Percentiles rank a stretch among this genome's conserved stretches.
Evolutionary conservation across 2,888 invertebrate species (phyloP).

Genomic region (Apomyelois bistriatella): DNA sequence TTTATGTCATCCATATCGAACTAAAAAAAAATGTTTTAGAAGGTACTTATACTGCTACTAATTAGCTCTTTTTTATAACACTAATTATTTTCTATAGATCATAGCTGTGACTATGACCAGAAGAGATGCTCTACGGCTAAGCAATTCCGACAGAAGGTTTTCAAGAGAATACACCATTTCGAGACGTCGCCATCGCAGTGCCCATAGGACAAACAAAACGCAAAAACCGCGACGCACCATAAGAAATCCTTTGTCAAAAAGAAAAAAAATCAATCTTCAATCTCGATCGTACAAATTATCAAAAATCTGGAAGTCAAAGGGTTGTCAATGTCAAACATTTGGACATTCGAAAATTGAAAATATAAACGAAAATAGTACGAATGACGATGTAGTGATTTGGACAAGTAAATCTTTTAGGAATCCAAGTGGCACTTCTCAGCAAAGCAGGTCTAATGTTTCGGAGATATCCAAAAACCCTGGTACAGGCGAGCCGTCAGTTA

Average conservation of each 20-base stretch:
- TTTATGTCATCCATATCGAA: too few species aligned
- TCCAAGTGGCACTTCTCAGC: neutral
- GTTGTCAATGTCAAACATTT: neutral
- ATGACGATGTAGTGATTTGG: neutral
- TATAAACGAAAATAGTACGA: neutral
- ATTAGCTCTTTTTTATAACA: neutral
- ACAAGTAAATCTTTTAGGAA: neutral
- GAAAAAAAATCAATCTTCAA: neutral
- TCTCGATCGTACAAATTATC: neutral
- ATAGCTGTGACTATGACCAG: neutral
- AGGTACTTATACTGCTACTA: too few species aligned
- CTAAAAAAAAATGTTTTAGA: too few species aligned
- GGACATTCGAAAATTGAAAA: neutral
- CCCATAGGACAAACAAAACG: neutral
- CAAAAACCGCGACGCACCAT: neutral
- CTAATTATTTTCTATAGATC: neutral
- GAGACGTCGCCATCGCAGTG: neutral
- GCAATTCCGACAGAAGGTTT: neutral
- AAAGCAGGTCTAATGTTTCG: neutral
- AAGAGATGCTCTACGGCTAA: neutral
- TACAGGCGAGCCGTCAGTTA: constrained; percentile 29
- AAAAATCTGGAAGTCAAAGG: neutral
- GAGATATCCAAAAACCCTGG: constrained; percentile 16
- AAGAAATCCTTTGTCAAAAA: neutral
- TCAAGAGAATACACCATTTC: neutral